phyloP scores from a whole-genome alignment of 2,888 invertebrate genomes.

The Heliconius hortense region DNA sequence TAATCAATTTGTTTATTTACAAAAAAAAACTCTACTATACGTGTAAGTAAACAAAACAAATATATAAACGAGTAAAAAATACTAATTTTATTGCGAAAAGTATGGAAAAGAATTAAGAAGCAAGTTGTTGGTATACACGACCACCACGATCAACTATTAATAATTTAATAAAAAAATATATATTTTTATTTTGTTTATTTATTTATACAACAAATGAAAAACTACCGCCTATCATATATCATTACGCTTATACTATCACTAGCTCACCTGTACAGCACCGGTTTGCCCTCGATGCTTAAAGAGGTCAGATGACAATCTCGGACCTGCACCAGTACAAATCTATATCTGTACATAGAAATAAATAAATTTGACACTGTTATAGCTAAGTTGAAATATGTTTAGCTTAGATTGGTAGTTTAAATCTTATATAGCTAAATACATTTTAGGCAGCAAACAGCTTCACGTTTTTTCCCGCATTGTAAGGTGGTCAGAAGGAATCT shows the following conservation, averaged over 20 bases:
- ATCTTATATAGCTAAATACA: too few species aligned
- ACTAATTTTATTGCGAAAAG: too few species aligned
- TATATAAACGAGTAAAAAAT: too few species aligned
- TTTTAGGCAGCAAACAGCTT: too few species aligned
- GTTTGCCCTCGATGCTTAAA: slow-evolving; percentile 22
- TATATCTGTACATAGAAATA: slow-evolving; percentile 18
- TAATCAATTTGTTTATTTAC: too few species aligned
- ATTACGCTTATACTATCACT: neutral
- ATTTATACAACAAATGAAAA: neutral
- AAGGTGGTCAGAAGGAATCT: neutral
- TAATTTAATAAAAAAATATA: too few species aligned
- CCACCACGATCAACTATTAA: too few species aligned
- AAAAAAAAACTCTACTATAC: too few species aligned
- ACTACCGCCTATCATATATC: neutral
- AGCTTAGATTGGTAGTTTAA: neutral
- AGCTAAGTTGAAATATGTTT: neutral
- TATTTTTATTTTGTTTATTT: neutral
- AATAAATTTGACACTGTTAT: neutral
- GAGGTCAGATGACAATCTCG: slow-evolving; percentile 31
- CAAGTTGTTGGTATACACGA: too few species aligned
- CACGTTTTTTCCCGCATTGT: too few species aligned
- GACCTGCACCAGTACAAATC: slow-evolving; percentile 20
- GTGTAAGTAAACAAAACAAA: too few species aligned
- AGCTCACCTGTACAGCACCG: slow-evolving; percentile 10
- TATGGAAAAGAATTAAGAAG: too few species aligned